These are phyloP conservation scores for Siderastrea radians DNA, from an alignment of 92 coral and sea anemone genomes.

Conservation along the genomic window DNA sequence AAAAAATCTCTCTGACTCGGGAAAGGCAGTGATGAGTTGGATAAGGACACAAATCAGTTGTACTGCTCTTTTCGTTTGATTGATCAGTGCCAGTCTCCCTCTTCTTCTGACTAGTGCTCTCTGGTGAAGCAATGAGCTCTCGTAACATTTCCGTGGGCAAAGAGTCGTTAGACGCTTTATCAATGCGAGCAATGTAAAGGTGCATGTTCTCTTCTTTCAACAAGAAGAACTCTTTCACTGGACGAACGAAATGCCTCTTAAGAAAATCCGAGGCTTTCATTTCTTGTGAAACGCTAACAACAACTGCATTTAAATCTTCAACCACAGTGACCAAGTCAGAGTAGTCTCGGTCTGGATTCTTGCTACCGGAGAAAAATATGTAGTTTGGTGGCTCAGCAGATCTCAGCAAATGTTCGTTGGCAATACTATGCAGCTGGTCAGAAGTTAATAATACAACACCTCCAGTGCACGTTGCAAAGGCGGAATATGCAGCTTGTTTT, in stretches of 20 bases:
- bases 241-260: background rate
- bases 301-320: background rate
- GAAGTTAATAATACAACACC: background rate
- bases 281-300: conserved; percentile 8
- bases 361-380: background rate
- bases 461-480: background rate
- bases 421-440: conserved; percentile 6
- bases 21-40: background rate
- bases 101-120: background rate
- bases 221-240: background rate
- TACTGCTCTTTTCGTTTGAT: background rate
- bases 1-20: background rate
- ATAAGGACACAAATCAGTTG: background rate
- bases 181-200: background rate
- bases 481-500: background rate
- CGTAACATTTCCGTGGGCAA: background rate
- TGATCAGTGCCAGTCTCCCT: background rate
- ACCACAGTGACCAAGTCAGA: background rate
- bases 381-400: background rate
- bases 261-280: conserved; percentile 15
- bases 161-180: accelerated
- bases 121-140: background rate
- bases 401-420: background rate
- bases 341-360: background rate
- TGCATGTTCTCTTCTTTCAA: background rate